These are phyloP conservation scores for Nephrotoma appendiculata DNA, from an alignment of 2,888 invertebrate species.

Conservation along the genomic window DNA sequence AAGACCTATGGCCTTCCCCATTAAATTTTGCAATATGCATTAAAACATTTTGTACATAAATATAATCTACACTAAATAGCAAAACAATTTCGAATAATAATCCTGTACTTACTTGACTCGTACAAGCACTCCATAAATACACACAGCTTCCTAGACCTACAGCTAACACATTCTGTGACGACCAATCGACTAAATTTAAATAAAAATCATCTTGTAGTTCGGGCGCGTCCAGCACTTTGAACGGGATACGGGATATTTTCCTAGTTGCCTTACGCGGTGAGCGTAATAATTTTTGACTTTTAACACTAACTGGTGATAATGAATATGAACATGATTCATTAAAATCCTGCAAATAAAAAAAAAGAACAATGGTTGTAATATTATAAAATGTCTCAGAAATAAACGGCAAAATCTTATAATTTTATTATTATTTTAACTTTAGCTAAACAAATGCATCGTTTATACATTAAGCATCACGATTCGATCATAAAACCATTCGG, in stretches of 20 bases:
- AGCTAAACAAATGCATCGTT: not conserved
- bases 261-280: conserved; percentile 96
- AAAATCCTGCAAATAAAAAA: conserved; percentile 46
- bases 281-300: conserved; percentile 84
- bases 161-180: conserved; percentile 94
- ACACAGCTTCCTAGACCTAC: conserved; percentile 97
- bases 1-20: not conserved
- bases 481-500: not conserved
- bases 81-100: not conserved
- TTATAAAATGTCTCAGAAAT: not conserved
- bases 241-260: conserved; percentile 96
- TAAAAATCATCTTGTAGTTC: conserved; percentile 99
- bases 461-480: not conserved
- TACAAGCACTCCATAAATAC: conserved; percentile 97
- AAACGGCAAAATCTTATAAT: not conserved
- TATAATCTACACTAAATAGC: not conserved
- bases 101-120: conserved; percentile 57
- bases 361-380: conserved; percentile 4
- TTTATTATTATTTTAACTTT: not conserved
- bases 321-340: conserved; percentile 82
- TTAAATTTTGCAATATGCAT: not conserved
- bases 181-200: conserved; percentile 98
- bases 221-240: conserved; percentile 90
- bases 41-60: not conserved
- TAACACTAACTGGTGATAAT: conserved; percentile 86